Percentiles rank a stretch among this genome's conserved stretches.
phyloP scores from a whole-genome alignment of 2,113 vertebrate species.

The Donacobius atricapilla region DNA sequence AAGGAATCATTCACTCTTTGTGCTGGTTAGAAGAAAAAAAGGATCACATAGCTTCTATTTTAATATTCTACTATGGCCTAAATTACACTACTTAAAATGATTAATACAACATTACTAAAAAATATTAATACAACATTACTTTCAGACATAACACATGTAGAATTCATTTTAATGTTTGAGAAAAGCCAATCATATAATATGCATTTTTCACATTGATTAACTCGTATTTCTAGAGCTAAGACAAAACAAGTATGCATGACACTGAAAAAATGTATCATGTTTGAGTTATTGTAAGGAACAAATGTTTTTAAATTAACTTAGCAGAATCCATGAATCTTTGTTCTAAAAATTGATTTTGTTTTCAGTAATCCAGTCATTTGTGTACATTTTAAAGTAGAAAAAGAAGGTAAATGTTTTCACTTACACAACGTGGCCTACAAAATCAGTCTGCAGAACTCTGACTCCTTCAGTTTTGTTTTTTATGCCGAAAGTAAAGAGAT shows the following conservation, averaged over 20 bases:
- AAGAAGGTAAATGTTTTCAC: background rate
- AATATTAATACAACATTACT: too few species aligned
- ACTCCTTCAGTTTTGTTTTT: background rate
- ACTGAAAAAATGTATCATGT: background rate
- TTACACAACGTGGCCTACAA: background rate
- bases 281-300: background rate
- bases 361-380: background rate
- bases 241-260: background rate
- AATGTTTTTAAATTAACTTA: background rate
- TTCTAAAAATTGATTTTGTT: background rate
- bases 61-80: too few species aligned
- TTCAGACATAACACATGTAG: too few species aligned
- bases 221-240: background rate
- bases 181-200: too few species aligned
- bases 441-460: background rate
- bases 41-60: too few species aligned
- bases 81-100: too few species aligned
- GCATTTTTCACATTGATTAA: too few species aligned
- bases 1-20: too few species aligned
- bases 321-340: background rate
- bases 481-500: background rate
- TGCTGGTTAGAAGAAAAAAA: too few species aligned
- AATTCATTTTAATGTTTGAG: too few species aligned
- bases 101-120: too few species aligned
- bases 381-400: background rate